phyloP scores from a whole-genome alignment of 1,140 invertebrate genomes.

The Scaptomyza pallida region DNA sequence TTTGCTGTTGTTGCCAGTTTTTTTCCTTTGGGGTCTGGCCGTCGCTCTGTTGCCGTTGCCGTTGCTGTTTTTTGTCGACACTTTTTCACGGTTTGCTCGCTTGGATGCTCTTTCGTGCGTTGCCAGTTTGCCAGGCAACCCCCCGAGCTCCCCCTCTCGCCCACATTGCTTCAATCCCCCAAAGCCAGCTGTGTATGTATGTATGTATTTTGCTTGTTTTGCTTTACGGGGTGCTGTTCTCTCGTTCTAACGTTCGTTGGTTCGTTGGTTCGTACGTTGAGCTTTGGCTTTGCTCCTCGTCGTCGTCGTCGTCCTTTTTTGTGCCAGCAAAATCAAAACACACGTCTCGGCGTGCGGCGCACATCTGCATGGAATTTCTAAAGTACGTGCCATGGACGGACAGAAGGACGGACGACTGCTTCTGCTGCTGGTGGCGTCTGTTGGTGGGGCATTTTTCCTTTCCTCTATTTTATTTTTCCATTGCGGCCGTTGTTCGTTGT shows the following conservation, averaged over 20 bases:
- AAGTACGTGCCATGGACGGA: slow-evolving; percentile 79
- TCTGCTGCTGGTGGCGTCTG: neutral
- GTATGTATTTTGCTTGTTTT: slow-evolving; percentile 43
- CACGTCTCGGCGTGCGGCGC: slow-evolving; percentile 81
- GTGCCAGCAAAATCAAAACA: slow-evolving; percentile 78
- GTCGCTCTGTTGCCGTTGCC: slow-evolving; percentile 39
- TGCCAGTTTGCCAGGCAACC: slow-evolving; percentile 49
- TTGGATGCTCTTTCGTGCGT: slow-evolving; percentile 81
- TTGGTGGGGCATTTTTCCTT: slow-evolving; percentile 23
- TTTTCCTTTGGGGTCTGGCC: slow-evolving; percentile 54
- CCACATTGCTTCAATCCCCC: slow-evolving; percentile 14
- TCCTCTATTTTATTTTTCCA: slow-evolving; percentile 14
- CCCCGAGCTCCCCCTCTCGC: neutral
- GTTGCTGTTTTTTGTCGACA: slow-evolving; percentile 77
- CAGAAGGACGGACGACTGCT: slow-evolving; percentile 34
- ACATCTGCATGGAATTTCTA: slow-evolving; percentile 82
- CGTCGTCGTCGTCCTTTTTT: slow-evolving; percentile 43
- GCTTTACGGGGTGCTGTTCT: slow-evolving; percentile 35
- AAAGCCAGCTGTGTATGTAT: slow-evolving; percentile 20
- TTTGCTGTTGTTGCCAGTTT: slow-evolving; percentile 37
- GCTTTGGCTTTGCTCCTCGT: slow-evolving; percentile 52
- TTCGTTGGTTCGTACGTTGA: slow-evolving; percentile 64
- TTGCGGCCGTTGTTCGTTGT: slow-evolving; percentile 47
- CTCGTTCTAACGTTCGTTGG: slow-evolving; percentile 17
- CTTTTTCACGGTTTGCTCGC: slow-evolving; percentile 81